These are phyloP conservation scores for Parasteatoda tepidariorum DNA, from an alignment of 1,140 invertebrate genomes.

Conservation along the genomic window DNA sequence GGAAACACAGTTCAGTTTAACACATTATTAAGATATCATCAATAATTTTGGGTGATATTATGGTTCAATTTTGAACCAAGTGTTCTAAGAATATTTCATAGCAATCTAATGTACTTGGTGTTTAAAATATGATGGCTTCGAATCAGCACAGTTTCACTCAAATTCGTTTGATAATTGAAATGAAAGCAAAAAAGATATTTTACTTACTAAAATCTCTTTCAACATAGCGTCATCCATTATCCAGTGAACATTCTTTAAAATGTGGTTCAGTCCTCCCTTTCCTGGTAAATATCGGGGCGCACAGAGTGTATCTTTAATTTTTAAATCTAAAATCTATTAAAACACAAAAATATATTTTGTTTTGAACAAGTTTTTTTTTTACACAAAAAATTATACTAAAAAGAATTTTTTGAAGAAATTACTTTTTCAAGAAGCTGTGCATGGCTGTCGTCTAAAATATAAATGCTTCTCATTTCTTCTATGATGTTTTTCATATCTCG, in stretches of 20 bases:
- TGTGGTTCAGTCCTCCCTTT: not conserved
- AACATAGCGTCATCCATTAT: slow-evolving; percentile 7
- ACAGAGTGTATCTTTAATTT: not conserved
- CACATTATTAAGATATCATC: too few species aligned
- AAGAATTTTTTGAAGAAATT: not conserved
- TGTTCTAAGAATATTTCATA: too few species aligned
- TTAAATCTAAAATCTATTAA: slow-evolving; percentile 2
- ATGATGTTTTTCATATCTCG: slow-evolving; percentile 15
- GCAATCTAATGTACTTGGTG: too few species aligned
- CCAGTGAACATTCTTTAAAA: slow-evolving; percentile 7
- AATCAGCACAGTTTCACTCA: too few species aligned
- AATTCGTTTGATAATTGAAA: too few species aligned
- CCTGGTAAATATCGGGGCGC: not conserved
- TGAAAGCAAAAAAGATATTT: too few species aligned
- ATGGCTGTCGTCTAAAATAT: slow-evolving; percentile 24
- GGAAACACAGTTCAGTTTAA: too few species aligned
- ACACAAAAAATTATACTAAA: not conserved
- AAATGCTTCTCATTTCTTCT: not conserved
- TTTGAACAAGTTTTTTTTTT: not conserved
- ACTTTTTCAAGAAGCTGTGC: not conserved
- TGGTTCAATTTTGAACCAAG: too few species aligned
- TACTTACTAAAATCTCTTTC: not conserved
- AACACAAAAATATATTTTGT: not conserved
- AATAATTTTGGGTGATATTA: too few species aligned
- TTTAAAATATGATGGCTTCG: too few species aligned